Percentiles rank a stretch among this genome's conserved stretches.
Evolutionary conservation across 2,113 vertebrate genomes (phyloP).

Genomic region (Aleadryas rufinucha): DNA sequence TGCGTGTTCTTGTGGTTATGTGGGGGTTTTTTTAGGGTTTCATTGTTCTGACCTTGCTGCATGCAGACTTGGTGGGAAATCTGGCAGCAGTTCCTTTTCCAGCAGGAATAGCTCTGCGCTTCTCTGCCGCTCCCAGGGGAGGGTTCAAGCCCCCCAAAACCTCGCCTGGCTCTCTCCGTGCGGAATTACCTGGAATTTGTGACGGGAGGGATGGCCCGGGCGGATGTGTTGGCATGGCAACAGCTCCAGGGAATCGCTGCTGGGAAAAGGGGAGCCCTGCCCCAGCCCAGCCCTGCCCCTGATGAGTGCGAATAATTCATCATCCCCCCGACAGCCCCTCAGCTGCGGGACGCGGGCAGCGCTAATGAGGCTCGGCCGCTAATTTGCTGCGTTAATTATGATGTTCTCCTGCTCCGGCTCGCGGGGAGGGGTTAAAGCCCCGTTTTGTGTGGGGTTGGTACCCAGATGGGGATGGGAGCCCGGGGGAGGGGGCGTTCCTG

Average conservation of each 20-base stretch:
- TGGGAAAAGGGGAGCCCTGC: neutral
- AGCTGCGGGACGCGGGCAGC: neutral
- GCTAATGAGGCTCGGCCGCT: neutral
- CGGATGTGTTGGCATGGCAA: constrained; percentile 1
- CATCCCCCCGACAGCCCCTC: neutral
- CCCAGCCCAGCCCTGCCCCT: neutral
- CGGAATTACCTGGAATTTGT: neutral
- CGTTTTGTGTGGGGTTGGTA: rapidly evolving
- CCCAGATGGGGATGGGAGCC: neutral
- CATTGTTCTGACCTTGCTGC: neutral
- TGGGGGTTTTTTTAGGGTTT: too few species aligned
- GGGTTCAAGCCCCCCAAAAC: neutral
- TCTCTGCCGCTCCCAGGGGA: neutral
- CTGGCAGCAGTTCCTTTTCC: rapidly evolving
- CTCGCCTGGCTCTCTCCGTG: neutral
- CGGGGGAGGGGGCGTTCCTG: too few species aligned
- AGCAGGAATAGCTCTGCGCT: neutral
- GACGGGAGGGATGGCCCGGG: neutral
- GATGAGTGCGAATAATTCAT: neutral
- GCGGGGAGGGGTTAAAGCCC: neutral
- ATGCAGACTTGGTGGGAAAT: neutral
- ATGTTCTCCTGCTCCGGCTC: neutral
- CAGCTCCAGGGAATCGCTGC: neutral
- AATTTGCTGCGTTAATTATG: neutral
- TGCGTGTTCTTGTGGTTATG: rapidly evolving